Percentiles rank a stretch among this genome's conserved stretches.
Conservation (phyloP, 2,888 invertebrate genomes). For the Parascotia fuliginaria region DNA sequence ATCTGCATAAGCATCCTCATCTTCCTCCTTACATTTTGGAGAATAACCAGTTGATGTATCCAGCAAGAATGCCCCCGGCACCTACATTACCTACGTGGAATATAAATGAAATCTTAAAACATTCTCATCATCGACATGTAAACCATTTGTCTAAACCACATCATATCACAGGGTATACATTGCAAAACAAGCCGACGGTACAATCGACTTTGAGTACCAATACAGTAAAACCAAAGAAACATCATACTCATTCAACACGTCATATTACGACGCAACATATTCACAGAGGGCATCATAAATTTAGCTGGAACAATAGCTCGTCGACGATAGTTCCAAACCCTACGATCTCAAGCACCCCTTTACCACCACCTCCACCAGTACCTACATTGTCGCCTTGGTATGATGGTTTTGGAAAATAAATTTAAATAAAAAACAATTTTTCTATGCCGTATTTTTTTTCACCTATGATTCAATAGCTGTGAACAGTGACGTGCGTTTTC, state of each 20-base stretch:
- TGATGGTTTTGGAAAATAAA: conserved; percentile 59
- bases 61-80: conserved; percentile 33
- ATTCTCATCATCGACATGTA: conserved; percentile 9
- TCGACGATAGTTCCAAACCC: conserved; percentile 12
- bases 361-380: conserved; percentile 42
- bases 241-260: background rate
- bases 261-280: too few relatives aligned
- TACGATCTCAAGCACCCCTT: background rate
- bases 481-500: too few relatives aligned
- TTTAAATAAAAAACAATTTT: too few relatives aligned
- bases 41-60: conserved; percentile 15
- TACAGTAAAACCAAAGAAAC: background rate
- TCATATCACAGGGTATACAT: background rate
- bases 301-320: conserved; percentile 49
- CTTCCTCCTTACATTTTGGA: conserved; percentile 3
- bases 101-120: conserved; percentile 26
- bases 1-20: background rate
- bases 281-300: conserved; percentile 53
- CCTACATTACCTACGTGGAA: conserved; percentile 42
- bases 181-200: background rate
- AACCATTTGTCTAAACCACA: background rate
- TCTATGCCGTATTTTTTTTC: too few relatives aligned
- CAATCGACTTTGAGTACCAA: too few relatives aligned
- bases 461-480: too few relatives aligned
- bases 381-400: conserved; percentile 63